Evolutionary conservation across 2,797 vertebrate genomes (phyloP), one percentile per base, ranked within the genome.

Genomic region (Microctenopoma stevenorrisi): DNA sequence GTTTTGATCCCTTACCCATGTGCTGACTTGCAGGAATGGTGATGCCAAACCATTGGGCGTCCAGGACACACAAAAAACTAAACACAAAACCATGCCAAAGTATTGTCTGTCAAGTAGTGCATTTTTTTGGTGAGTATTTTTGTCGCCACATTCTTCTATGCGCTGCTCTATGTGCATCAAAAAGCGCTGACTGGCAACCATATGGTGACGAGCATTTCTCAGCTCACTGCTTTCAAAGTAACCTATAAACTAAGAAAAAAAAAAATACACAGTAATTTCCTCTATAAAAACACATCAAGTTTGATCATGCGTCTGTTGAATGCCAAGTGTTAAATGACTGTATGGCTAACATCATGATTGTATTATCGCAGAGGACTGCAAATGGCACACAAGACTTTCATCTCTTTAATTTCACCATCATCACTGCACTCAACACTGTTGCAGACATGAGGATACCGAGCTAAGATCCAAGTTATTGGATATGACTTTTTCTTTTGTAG

Each of bases 331-430:
- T 46, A 71, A 77, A 54, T 30, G 78, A 64, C 22, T 60, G 54
- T 58, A 47, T 5, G 30, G 82, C 50, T 86, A 78, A 77, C 93
- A 95, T 93, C 86, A 88, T 93, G 94, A 92, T 94, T 91, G 82
- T 89, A 95, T 96, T 94, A 95, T 84, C 74, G 91, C 91, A 90
- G 92, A 91, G 90, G 92, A 94, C 92, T 94, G 82, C 89, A 92
- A 92, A 86, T 80, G 89, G 92, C 89, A 87, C 93, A 87, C 86
- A 89, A 86, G 84, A 88, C 93, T 96, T 96, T 96, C 92, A 94
- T 95, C 92, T 94, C 91, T 90, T 92, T 91, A 90, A 73, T 78
- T 78, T 76, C 26, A 2, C 58, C 64, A 86, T 94, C 87, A 88
- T 94, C 88, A 72, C 89, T 76, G 88, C 86, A 87, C 89, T 88